Conservation (phyloP, 2,797 vertebrate species). For the Orientallactaga sibirica region DNA sequence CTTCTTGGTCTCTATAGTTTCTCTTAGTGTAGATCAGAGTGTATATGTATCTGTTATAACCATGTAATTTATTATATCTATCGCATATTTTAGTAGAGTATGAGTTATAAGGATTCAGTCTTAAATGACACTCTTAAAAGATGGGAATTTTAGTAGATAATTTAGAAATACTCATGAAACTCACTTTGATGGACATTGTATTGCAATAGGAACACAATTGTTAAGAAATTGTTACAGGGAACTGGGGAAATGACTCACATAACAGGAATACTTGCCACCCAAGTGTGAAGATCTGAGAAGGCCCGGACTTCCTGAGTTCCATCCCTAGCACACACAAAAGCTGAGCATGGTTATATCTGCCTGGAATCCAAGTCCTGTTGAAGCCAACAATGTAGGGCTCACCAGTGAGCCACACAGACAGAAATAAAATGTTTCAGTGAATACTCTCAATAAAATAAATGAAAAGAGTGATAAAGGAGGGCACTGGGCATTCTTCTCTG, state of each 20-base stretch:
- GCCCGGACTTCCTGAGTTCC: too few relatives aligned
- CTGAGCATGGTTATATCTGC: too few relatives aligned
- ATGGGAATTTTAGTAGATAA: neutral
- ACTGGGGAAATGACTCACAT: neutral
- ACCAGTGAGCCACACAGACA: too few relatives aligned
- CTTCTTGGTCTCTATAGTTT: neutral
- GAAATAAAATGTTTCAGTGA: too few relatives aligned
- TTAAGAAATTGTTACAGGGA: neutral
- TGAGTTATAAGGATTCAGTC: constrained; percentile 4
- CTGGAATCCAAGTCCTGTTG: too few relatives aligned
- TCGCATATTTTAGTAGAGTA: neutral
- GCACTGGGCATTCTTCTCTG: too few relatives aligned
- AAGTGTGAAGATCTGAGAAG: too few relatives aligned
- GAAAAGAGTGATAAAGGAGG: too few relatives aligned
- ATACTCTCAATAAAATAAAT: too few relatives aligned
- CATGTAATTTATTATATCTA: neutral
- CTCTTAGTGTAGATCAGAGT: neutral
- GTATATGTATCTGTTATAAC: neutral
- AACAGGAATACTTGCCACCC: too few relatives aligned
- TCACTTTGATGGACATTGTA: neutral
- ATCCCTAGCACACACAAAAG: too few relatives aligned
- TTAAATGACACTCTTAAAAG: neutral
- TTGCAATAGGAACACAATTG: neutral
- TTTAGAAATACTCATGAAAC: neutral
- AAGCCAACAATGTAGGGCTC: too few relatives aligned